Conservation (phyloP, 2,888 invertebrate genomes). For the Charanyca ferruginea region DNA sequence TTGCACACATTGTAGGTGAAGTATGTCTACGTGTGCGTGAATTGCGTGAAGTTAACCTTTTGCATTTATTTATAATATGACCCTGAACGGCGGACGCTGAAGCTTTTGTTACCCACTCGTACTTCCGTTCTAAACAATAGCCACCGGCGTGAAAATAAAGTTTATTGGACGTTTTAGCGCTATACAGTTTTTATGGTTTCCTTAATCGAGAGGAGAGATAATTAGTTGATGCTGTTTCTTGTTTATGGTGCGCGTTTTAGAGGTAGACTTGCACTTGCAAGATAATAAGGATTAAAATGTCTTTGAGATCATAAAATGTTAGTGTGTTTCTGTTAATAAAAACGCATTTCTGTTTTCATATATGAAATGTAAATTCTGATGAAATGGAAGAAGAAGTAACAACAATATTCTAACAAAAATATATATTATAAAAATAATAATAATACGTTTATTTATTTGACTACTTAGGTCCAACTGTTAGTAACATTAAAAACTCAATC, state of each 20-base stretch:
- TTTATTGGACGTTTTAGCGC: slow-evolving; percentile 56
- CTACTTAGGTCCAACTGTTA: no score
- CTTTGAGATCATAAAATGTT: not conserved
- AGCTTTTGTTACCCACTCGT: slow-evolving; percentile 56
- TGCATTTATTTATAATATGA: not conserved
- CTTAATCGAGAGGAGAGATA: slow-evolving; percentile 17
- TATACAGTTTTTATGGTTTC: slow-evolving; percentile 36
- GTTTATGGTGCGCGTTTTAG: not conserved
- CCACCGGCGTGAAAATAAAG: slow-evolving; percentile 51
- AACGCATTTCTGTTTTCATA: no score
- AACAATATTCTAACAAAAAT: no score
- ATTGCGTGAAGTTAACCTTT: not conserved
- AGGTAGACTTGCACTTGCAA: not conserved
- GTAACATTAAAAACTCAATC: no score
- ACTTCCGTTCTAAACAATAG: slow-evolving; percentile 57
- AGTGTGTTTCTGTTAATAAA: not conserved
- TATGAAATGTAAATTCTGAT: no score
- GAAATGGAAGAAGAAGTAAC: no score
- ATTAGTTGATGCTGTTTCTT: slow-evolving; percentile 27
- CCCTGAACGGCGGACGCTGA: slow-evolving; percentile 51
- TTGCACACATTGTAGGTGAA: no score
- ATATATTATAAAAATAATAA: no score
- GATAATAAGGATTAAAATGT: not conserved
- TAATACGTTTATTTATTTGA: no score
- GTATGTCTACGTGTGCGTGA: not conserved